Conservation (phyloP, 1,140 invertebrate species). For the Drosophila pachea region DNA sequence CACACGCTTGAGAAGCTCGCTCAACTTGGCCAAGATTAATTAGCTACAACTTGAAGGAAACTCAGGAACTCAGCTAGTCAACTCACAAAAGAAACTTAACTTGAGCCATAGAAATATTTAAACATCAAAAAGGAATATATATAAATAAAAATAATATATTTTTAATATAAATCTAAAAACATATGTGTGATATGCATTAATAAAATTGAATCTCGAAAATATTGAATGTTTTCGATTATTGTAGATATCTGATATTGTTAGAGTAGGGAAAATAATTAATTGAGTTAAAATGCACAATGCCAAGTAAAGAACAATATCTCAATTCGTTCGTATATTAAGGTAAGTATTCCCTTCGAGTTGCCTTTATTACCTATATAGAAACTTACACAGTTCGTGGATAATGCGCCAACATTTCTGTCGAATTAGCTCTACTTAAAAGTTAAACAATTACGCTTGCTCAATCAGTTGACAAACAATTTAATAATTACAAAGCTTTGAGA, state of each 20-base stretch:
- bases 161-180: too few relatives aligned
- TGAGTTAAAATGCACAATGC: too few relatives aligned
- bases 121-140: neutral
- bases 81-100: neutral
- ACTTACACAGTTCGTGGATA: constrained; percentile 45
- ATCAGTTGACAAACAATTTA: constrained; percentile 27
- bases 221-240: too few relatives aligned
- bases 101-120: too few relatives aligned
- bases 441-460: constrained; percentile 68
- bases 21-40: constrained; percentile 1
- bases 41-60: neutral
- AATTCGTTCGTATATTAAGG: neutral
- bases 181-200: too few relatives aligned
- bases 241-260: too few relatives aligned
- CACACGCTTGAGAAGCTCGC: neutral
- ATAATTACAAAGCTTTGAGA: constrained; percentile 68
- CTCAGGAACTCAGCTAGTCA: neutral
- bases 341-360: constrained; percentile 43
- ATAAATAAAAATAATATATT: too few relatives aligned
- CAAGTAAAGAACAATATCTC: too few relatives aligned
- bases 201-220: too few relatives aligned
- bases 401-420: constrained; percentile 38
- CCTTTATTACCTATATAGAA: constrained; percentile 59
- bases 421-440: constrained; percentile 69
- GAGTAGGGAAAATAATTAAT: too few relatives aligned